Percentiles rank a stretch among this genome's conserved stretches.
These are phyloP conservation scores for Meliscaeva auricollis DNA, from an alignment of 2,888 invertebrate species.

Conservation along the genomic window DNA sequence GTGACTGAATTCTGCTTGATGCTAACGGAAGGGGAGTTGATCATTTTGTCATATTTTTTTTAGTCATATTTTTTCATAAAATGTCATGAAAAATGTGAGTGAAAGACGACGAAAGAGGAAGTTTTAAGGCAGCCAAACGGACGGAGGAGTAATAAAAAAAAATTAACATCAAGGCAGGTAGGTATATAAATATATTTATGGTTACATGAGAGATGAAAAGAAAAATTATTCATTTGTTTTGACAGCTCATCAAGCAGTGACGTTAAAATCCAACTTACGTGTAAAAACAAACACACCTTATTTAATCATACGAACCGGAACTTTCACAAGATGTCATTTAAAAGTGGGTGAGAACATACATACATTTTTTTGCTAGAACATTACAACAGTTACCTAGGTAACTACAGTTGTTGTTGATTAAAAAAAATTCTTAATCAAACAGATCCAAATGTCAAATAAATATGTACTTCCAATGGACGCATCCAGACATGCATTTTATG, in stretches of 20 bases:
- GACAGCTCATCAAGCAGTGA: slow-evolving; percentile 13
- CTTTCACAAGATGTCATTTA: no score
- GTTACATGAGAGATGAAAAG: slow-evolving; percentile 39
- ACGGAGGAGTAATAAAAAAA: slow-evolving; percentile 15
- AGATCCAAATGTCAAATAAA: no score
- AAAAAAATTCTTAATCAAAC: no score
- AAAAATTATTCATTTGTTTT: slow-evolving; percentile 33
- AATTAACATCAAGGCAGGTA: slow-evolving; percentile 47
- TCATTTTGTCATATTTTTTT: slow-evolving; percentile 56
- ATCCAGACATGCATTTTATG: no score
- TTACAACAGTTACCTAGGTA: no score
- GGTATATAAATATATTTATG: slow-evolving; percentile 56
- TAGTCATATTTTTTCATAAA: slow-evolving; percentile 59
- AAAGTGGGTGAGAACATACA: no score
- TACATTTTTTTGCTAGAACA: no score
- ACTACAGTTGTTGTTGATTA: no score
- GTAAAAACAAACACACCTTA: background rate
- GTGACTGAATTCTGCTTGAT: slow-evolving; percentile 34
- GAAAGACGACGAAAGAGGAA: slow-evolving; percentile 39
- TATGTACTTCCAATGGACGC: no score
- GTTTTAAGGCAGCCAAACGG: slow-evolving; percentile 24
- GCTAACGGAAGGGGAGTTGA: slow-evolving; percentile 44
- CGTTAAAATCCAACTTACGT: background rate
- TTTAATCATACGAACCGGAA: background rate
- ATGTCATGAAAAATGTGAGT: slow-evolving; percentile 53